Percentiles rank a stretch among this genome's conserved stretches.
Evolutionary conservation across 2,797 vertebrate genomes (phyloP).

Genomic region (Phalanger gymnotis): DNA sequence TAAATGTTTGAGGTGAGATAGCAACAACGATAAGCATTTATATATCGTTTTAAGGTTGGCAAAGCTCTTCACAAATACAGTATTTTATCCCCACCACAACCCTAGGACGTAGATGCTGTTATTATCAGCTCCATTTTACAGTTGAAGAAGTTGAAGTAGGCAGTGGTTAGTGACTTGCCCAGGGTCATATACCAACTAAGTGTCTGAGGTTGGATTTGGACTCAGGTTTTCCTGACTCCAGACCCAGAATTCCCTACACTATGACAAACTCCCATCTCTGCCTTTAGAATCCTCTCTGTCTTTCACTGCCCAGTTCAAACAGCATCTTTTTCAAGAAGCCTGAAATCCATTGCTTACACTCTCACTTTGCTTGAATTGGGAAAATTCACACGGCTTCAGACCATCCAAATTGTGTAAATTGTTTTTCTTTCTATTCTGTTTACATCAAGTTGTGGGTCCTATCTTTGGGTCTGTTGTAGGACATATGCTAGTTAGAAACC

Average conservation of each 20-base stretch:
- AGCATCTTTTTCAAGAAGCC: neutral
- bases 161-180: neutral
- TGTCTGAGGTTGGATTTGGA: neutral
- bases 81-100: neutral
- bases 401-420: conserved; percentile 6
- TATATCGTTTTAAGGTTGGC: neutral
- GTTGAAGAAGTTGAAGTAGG: neutral
- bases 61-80: neutral
- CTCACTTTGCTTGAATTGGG: neutral
- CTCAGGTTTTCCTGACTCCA: neutral
- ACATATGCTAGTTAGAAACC: conserved; percentile 49
- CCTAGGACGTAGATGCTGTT: neutral
- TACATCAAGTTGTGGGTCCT: neutral
- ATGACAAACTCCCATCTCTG: neutral
- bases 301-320: conserved; percentile 3
- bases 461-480: neutral
- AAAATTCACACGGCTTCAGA: conserved; percentile 29
- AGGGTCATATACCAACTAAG: neutral
- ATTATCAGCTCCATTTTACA: neutral
- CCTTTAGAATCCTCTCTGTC: conserved; percentile 36
- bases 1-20: neutral
- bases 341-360: conserved; percentile 6
- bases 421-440: neutral
- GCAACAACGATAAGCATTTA: neutral
- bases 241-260: neutral